Conservation (phyloP, 2,113 vertebrate species). For the Trochalopteron elliotii region DNA sequence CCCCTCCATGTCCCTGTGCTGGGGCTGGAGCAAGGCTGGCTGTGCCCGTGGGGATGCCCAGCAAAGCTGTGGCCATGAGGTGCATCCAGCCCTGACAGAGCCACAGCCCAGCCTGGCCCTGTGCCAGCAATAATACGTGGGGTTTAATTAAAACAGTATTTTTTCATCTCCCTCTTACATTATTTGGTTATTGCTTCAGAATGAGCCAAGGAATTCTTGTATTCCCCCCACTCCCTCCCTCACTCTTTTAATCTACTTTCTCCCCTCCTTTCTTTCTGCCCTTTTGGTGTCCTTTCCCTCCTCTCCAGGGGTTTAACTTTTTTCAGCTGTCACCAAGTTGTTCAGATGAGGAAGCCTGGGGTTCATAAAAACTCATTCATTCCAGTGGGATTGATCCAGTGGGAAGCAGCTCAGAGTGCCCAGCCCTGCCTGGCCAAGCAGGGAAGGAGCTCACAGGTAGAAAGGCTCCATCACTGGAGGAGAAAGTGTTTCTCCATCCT, state of each 20-base stretch:
- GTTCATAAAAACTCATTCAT: accelerated
- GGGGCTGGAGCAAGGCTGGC: not conserved
- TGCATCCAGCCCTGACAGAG: not conserved
- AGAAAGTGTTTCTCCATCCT: not conserved
- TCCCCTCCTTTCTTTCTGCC: not conserved
- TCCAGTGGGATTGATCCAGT: not conserved
- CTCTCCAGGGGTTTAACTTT: not conserved
- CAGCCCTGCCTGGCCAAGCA: not conserved
- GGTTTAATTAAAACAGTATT: slow-evolving; percentile 50
- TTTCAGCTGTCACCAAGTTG: not conserved
- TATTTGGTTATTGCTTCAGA: slow-evolving; percentile 20
- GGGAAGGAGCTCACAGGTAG: not conserved
- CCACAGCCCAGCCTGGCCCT: not conserved
- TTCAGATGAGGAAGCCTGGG: not conserved
- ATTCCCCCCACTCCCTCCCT: not conserved
- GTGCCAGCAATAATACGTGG: not conserved
- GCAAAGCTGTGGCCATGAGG: not conserved
- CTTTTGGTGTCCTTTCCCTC: not conserved
- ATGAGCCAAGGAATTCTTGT: slow-evolving; percentile 18
- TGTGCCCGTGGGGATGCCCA: accelerated
- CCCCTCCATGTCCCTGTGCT: not conserved
- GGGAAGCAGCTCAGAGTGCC: not conserved
- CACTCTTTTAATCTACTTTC: not conserved
- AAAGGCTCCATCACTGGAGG: not conserved
- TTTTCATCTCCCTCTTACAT: not conserved